Evolutionary conservation across 2,113 vertebrate genomes (phyloP), one percentile per base, ranked within the genome.

Genomic region (Gorsachius goisagi): DNA sequence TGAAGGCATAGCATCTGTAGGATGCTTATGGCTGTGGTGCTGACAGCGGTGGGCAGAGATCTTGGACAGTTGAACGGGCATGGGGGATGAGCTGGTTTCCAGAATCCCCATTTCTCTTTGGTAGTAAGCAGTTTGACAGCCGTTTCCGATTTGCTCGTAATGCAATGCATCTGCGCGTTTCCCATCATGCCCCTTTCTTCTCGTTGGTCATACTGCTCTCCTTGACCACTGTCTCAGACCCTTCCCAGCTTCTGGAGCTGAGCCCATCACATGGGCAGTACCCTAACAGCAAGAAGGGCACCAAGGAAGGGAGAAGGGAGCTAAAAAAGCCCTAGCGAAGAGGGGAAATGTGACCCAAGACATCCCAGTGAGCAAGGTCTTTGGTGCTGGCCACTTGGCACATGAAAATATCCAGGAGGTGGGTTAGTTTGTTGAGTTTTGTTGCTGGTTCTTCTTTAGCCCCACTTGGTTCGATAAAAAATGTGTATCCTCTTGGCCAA

Each of bases 151-250:
- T 9, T 45, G 4, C 27, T 79, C 4, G 1, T 72, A 30, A 21
- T 20, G 22, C 9, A n/a, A 20, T 11, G 5, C n/a, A 13, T 55
- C 81, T 76, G 32, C 4, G 4, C 12, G 72, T 80, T 84, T 63
- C 24, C 23, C 23, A 0, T 64, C 1, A 0, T 52, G 14, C 7
- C 44, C 15, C 0, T 0, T 88, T 49, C 60, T 82, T 15, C 33
- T 92, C 5, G 0, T 39, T 59, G 22, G 50, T 37, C 35, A 3
- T 60, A 5, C 7, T 1, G 6, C 0, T 59, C 20, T 37, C 14
- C 0, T 6, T 59, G 28, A 55, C 39, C 8, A 2, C 50, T 64
- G 0, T 64, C 26, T 62, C 32, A 77, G 76, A 82, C 28, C 27
- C 20, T 55, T 85, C 19, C 32, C 52, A 45, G 6, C 18, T 75